Conservation (phyloP, 2,113 vertebrate species). For the Ceratotherium simum region DNA sequence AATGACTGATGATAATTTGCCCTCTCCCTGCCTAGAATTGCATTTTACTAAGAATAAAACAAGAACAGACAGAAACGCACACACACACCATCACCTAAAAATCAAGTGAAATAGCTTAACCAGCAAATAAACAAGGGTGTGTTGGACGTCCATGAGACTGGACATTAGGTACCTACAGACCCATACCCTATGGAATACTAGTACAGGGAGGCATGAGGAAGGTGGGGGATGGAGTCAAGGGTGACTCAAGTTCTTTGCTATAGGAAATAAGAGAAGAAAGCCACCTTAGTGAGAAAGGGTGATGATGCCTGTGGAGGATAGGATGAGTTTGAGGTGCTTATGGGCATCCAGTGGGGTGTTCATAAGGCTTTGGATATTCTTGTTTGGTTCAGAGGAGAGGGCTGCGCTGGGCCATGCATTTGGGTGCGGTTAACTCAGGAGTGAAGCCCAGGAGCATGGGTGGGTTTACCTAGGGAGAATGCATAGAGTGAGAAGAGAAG, state of each 20-base stretch:
- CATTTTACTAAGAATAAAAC: conserved; percentile 45
- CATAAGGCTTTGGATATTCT: neutral
- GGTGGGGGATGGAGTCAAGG: neutral
- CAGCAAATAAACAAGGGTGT: neutral
- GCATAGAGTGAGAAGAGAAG: neutral
- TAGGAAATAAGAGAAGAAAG: neutral
- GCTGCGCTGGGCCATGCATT: neutral
- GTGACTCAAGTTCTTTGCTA: neutral
- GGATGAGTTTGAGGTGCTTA: neutral
- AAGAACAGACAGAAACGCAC: neutral
- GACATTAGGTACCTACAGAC: neutral
- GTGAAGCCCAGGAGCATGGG: neutral
- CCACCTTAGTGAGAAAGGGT: neutral
- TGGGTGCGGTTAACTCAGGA: neutral
- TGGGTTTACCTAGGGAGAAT: neutral
- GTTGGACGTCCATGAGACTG: neutral
- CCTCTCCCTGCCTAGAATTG: neutral
- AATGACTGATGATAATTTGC: neutral
- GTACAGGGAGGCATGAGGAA: neutral
- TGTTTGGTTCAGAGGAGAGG: neutral
- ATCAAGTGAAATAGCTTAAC: neutral
- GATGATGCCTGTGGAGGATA: neutral
- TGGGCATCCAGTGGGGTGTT: neutral
- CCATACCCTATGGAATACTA: neutral
- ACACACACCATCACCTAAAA: neutral